Conservation (phyloP, 2,888 invertebrate species). For the Cabera pusaria region DNA sequence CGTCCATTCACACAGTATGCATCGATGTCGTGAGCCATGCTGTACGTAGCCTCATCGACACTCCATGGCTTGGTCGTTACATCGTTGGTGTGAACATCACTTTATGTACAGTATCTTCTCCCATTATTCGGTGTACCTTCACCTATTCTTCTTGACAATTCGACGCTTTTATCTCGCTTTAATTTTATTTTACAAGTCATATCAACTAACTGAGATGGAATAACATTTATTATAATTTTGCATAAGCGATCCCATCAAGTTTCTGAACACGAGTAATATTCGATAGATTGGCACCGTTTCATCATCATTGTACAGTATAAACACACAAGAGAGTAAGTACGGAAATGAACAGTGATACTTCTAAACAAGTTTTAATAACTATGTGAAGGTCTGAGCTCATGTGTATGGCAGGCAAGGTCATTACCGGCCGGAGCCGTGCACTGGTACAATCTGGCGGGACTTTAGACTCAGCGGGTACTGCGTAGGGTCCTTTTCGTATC, state of each 20-base stretch:
- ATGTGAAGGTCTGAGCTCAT: conserved; percentile 56
- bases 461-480: conserved; percentile 36
- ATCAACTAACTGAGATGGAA: conserved; percentile 59
- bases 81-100: conserved; percentile 66
- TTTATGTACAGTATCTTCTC: conserved; percentile 39
- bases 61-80: conserved; percentile 77
- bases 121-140: conserved; percentile 63
- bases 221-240: conserved; percentile 56
- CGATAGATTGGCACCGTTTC: conserved; percentile 65
- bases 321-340: conserved; percentile 26
- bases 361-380: conserved; percentile 40
- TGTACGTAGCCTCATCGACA: conserved; percentile 67
- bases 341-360: conserved; percentile 24
- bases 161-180: conserved; percentile 41
- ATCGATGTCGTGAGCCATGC: conserved; percentile 71
- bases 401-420: conserved; percentile 66
- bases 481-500: conserved; percentile 47
- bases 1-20: conserved; percentile 62
- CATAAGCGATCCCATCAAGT: conserved; percentile 47
- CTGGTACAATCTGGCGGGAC: conserved; percentile 18
- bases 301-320: conserved; percentile 45
- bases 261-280: conserved; percentile 42
- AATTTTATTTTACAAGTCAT: conserved; percentile 53
- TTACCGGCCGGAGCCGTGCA: conserved; percentile 42
- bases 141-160: conserved; percentile 62